A percentile compares a stretch with the other conserved stretches of the same genome.
phyloP scores from a whole-genome alignment of 2,797 vertebrate genomes.

The Poeciliopsis turneri region DNA sequence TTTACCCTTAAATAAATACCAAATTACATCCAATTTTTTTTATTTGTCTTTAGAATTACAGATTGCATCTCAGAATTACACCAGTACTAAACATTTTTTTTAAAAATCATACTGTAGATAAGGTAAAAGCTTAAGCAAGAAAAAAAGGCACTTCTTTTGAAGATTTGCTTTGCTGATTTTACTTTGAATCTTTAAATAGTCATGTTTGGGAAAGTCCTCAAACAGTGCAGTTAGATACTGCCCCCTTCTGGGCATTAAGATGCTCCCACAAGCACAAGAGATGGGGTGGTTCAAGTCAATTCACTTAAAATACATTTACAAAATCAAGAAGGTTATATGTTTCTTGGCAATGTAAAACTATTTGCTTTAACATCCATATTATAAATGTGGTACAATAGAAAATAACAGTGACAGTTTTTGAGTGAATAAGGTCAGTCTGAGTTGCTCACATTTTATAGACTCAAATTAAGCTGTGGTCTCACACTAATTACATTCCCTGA shows the following conservation, averaged over 20 bases:
- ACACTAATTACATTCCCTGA: slow-evolving; percentile 41
- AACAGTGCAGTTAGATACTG: slow-evolving; percentile 60
- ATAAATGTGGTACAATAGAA: background rate
- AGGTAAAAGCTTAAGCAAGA: background rate
- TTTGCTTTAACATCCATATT: background rate
- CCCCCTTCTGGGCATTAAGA: slow-evolving; percentile 73
- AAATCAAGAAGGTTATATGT: background rate
- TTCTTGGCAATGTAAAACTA: slow-evolving; percentile 1
- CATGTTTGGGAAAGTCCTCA: background rate
- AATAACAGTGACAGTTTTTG: slow-evolving; percentile 39
- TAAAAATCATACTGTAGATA: background rate
- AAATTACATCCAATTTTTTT: background rate
- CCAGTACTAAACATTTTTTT: background rate
- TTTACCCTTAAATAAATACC: background rate
- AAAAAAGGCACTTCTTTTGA: background rate
- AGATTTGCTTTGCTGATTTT: background rate
- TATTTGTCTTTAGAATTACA: background rate
- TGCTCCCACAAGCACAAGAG: slow-evolving; percentile 9
- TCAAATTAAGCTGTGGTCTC: slow-evolving; percentile 35
- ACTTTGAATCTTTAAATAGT: background rate
- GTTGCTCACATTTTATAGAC: slow-evolving; percentile 45
- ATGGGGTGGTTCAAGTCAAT: background rate
- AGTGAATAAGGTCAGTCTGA: slow-evolving; percentile 38
- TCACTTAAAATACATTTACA: background rate
- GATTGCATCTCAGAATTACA: background rate